Evolutionary conservation across 2,797 vertebrate species (phyloP).

Genomic region (Labeo calbasu): DNA sequence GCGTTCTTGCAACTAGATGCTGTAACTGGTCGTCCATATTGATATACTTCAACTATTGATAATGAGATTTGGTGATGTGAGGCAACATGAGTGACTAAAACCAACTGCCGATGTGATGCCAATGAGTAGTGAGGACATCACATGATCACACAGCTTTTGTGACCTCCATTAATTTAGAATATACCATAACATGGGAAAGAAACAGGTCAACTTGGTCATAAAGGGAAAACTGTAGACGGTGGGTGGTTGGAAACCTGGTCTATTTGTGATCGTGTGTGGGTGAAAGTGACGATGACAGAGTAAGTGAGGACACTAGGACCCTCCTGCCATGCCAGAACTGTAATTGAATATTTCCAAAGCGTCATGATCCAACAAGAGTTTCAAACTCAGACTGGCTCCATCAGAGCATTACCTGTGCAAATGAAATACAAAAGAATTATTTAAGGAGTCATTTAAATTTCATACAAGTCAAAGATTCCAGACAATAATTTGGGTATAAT

Average conservation of each 20-base stretch:
- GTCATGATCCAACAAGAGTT: slow-evolving; percentile 43
- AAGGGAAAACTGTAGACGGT: slow-evolving; percentile 28
- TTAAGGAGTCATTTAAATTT: slow-evolving; percentile 11
- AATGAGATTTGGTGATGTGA: background rate
- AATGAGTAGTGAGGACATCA: background rate
- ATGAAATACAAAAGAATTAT: slow-evolving; percentile 6
- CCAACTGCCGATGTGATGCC: background rate
- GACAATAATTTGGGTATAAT: background rate
- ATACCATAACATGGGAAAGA: background rate
- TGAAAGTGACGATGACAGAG: slow-evolving; percentile 6
- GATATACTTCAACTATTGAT: background rate
- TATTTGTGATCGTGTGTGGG: slow-evolving; percentile 44
- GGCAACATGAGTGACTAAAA: background rate
- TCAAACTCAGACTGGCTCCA: slow-evolving; percentile 19
- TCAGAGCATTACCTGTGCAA: slow-evolving; percentile 44
- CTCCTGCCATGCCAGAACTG: slow-evolving; percentile 26
- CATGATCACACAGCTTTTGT: background rate
- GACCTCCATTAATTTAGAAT: background rate
- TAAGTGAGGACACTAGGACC: slow-evolving; percentile 3
- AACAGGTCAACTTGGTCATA: background rate
- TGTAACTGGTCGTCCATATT: background rate
- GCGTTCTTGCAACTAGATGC: background rate
- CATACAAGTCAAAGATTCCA: background rate
- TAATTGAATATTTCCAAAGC: slow-evolving; percentile 48
- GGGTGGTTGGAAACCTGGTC: slow-evolving; percentile 15